phyloP scores from a whole-genome alignment of 2,888 invertebrate genomes.

The Eupithecia insigniata region DNA sequence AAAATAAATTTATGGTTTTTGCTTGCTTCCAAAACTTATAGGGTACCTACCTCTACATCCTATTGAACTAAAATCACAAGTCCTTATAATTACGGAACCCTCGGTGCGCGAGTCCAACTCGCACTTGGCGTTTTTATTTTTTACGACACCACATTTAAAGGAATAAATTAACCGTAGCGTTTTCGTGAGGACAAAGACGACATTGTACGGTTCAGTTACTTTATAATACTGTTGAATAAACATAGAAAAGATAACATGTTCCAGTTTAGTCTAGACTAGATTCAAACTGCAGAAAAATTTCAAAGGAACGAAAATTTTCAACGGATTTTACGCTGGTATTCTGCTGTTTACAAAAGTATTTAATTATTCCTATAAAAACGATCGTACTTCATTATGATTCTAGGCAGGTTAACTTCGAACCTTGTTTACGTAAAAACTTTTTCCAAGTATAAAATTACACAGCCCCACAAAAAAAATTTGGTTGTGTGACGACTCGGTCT shows the following conservation, averaged over 20 bases:
- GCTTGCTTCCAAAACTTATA: too few relatives aligned
- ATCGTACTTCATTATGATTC: not conserved
- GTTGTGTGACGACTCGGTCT: too few relatives aligned
- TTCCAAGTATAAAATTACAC: too few relatives aligned
- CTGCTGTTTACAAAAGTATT: not conserved
- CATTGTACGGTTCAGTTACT: not conserved
- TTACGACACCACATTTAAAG: not conserved
- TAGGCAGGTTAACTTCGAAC: not conserved
- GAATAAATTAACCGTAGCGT: not conserved
- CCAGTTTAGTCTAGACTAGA: not conserved
- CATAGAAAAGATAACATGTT: not conserved
- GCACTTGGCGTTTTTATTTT: too few relatives aligned
- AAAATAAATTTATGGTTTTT: too few relatives aligned
- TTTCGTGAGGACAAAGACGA: not conserved
- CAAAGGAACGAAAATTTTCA: too few relatives aligned
- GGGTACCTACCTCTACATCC: too few relatives aligned
- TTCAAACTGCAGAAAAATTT: not conserved
- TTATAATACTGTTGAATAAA: slow-evolving; percentile 8
- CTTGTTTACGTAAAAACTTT: not conserved
- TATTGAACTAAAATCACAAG: too few relatives aligned
- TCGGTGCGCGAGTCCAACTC: too few relatives aligned
- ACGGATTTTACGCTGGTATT: not conserved
- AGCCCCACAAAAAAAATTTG: too few relatives aligned
- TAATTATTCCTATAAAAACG: not conserved
- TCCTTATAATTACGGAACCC: too few relatives aligned